These are phyloP conservation scores for Cricetomys ansorgei DNA, from an alignment of 2,113 vertebrate species.

Conservation along the genomic window DNA sequence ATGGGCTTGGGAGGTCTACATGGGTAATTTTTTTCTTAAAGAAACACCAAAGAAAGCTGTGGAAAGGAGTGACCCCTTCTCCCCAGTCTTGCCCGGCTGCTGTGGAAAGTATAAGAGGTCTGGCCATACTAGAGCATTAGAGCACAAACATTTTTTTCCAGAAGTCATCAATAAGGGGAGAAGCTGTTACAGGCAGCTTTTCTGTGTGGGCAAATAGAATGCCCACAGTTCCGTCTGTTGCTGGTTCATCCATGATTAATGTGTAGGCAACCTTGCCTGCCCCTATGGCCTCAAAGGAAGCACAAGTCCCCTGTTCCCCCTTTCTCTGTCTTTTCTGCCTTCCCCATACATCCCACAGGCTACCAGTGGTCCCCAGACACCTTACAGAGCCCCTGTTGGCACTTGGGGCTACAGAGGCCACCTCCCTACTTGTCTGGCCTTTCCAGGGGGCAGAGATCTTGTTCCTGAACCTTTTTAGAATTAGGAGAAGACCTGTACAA, in stretches of 20 bases:
- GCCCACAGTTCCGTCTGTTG: not conserved
- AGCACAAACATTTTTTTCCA: slow-evolving; percentile 20
- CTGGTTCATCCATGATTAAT: not conserved
- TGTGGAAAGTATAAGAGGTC: not conserved
- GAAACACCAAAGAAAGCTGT: slow-evolving; percentile 71
- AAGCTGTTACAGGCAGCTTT: not conserved
- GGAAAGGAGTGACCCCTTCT: not conserved
- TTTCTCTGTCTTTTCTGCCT: not conserved
- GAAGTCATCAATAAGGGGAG: not conserved
- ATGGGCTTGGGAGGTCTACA: not conserved
- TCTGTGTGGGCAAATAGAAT: not conserved
- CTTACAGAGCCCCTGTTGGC: slow-evolving; percentile 1
- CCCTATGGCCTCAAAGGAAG: slow-evolving; percentile 25
- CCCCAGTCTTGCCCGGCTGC: not conserved
- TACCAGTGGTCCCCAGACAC: not conserved
- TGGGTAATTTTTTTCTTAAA: not conserved
- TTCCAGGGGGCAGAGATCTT: not conserved
- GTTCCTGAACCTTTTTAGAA: not conserved
- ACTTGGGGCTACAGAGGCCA: not conserved
- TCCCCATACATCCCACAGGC: not conserved
- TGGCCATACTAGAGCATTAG: not conserved
- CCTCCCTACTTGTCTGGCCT: not conserved
- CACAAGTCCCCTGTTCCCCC: not conserved
- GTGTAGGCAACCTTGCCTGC: not conserved
- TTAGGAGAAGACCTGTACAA: not conserved